phyloP scores from a whole-genome alignment of 2,888 invertebrate genomes.

The Celastrina argiolus region DNA sequence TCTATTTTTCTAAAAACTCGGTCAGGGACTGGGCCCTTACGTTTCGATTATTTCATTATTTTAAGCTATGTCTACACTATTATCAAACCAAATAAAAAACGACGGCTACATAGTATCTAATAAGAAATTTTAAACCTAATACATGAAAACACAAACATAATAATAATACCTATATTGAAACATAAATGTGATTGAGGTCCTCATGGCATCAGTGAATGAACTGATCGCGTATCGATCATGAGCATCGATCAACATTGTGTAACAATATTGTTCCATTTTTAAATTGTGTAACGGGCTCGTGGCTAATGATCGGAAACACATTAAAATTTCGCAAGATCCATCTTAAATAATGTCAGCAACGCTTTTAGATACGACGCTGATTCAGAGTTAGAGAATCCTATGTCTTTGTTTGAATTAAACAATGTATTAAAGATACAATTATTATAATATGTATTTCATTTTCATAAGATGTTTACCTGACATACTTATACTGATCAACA shows the following conservation, averaged over 20 bases:
- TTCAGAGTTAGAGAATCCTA: slow-evolving; percentile 12
- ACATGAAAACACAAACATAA: neutral
- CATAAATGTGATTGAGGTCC: slow-evolving; percentile 19
- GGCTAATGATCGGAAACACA: slow-evolving; percentile 28
- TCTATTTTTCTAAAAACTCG: too few species aligned
- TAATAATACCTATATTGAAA: neutral
- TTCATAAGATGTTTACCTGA: too few species aligned
- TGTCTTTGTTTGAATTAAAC: neutral
- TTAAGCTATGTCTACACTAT: neutral
- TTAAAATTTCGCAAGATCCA: slow-evolving; percentile 35
- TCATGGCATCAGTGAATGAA: slow-evolving; percentile 7
- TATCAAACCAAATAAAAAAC: neutral
- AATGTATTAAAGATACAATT: neutral
- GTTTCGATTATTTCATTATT: too few species aligned
- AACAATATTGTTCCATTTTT: slow-evolving; percentile 19
- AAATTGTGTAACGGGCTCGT: slow-evolving; percentile 17
- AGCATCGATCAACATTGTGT: slow-evolving; percentile 7
- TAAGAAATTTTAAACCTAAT: neutral
- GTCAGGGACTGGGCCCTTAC: too few species aligned
- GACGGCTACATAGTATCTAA: neutral
- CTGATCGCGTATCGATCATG: slow-evolving; percentile 16
- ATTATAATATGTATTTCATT: too few species aligned
- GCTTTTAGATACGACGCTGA: slow-evolving; percentile 9
- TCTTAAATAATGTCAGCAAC: slow-evolving; percentile 31
- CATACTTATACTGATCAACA: too few species aligned